Evolutionary conservation across 1,140 invertebrate genomes (phyloP), one percentile per base, ranked within the genome.

Genomic region (Pseudoatta argentina): DNA sequence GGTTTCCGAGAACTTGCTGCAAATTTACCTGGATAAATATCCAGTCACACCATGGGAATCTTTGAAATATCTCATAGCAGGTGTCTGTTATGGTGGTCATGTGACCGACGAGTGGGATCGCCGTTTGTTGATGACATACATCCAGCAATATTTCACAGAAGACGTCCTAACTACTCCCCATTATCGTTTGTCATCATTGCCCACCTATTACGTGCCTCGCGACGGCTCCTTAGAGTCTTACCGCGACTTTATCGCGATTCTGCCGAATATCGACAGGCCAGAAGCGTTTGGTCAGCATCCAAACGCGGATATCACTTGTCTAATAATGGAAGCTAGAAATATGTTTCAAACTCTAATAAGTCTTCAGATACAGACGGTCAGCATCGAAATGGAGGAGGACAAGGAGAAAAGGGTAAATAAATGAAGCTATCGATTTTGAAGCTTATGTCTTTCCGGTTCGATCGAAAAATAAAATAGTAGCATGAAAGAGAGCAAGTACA

Each of bases 71-170:
- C 94, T 99, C 61, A 98, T 99, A 94, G 98, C 98, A 4, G 98
- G 98, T 91, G 98, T 99, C 87, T 98, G 98, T 96, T 99, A 99
- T 91, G 98, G 98, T 24, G 98, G 98, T 0, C 98, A 99, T 94
- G 98, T 99, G 76, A 99, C 98, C 4, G 98, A 99, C 93, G 98
- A 99, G 94, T 99, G 98, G 98, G 98, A 99, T 95, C 96, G 98
- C 89, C 95, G 97, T 18, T 96, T 99, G 24, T 90, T 98, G 21
- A 96, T 96, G 78, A 98, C 97, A 1, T 98, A 98, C 92, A 97
- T 98, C 73, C 97, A 97, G 92, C 97, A 98, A 92, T 98, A 96
- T 95, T 98, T 98, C 94, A 97, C 96, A 87, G 97, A 97, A 16
- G 96, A 97, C 55, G 96, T 96, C 1, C 92, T 98, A 8, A 96